Conservation (phyloP, 2,797 vertebrate species). For the Fistularia tabacaria region DNA sequence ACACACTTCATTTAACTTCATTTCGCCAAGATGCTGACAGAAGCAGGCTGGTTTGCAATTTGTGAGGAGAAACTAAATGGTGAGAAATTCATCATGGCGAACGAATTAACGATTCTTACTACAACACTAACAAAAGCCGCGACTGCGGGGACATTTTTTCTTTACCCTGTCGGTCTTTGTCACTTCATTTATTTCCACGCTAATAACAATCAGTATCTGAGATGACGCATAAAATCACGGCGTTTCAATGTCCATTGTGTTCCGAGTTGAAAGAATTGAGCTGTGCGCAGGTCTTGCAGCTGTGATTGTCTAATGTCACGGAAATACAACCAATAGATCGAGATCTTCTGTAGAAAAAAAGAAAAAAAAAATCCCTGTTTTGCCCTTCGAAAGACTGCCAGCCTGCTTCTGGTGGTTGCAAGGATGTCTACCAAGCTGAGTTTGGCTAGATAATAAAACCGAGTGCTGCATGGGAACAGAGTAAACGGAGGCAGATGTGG, state of each 20-base stretch:
- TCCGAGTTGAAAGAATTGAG: background rate
- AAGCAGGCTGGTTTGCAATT: conserved; percentile 34
- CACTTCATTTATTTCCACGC: background rate
- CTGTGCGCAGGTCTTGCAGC: background rate
- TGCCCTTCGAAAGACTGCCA: conserved; percentile 3
- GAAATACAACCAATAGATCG: conserved; percentile 3
- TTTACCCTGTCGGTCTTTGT: too few relatives aligned
- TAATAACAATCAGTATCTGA: background rate
- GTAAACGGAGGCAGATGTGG: conserved; percentile 2
- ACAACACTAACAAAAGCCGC: conserved; percentile 11
- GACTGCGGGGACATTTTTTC: conserved; percentile 1
- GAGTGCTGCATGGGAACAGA: conserved; percentile 21
- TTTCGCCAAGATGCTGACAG: conserved; percentile 38
- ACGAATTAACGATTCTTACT: conserved; percentile 18
- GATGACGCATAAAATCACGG: background rate
- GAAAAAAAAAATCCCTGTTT: too few relatives aligned
- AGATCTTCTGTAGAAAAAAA: conserved; percentile 3
- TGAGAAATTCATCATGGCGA: conserved; percentile 30
- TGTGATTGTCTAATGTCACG: background rate
- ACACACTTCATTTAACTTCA: conserved; percentile 46
- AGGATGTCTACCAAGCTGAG: conserved; percentile 38
- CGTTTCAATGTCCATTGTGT: background rate
- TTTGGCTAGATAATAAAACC: conserved; percentile 24
- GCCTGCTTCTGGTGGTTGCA: conserved; percentile 25
- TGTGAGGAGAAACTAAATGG: conserved; percentile 34